phyloP scores from a whole-genome alignment of 2,797 vertebrate species.

The Parauchenoglanis punctatus region DNA sequence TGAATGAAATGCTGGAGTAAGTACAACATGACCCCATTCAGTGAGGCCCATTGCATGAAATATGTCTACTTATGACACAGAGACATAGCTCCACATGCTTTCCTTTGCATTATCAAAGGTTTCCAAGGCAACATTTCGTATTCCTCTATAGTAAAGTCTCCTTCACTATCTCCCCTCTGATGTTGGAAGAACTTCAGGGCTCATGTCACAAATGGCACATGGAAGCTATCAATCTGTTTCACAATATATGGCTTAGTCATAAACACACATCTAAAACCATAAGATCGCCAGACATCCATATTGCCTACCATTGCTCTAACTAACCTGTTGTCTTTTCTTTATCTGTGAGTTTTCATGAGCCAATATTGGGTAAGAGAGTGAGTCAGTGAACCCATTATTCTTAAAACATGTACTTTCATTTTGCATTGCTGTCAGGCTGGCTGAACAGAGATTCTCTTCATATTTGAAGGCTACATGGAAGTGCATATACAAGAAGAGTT shows the following conservation, averaged over 20 bases:
- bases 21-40: neutral
- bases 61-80: neutral
- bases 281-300: conserved; percentile 13
- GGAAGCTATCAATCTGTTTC: neutral
- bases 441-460: conserved; percentile 21
- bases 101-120: neutral
- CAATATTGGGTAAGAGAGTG: conserved; percentile 23
- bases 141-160: neutral
- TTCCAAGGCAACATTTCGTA: conserved; percentile 4
- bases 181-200: neutral
- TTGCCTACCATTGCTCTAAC: neutral
- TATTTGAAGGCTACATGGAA: conserved; percentile 28
- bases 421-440: conserved; percentile 1
- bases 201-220: neutral
- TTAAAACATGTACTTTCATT: conserved; percentile 26
- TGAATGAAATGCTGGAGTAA: neutral
- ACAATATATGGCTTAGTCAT: conserved; percentile 8
- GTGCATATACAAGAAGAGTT: conserved; percentile 31
- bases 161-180: neutral
- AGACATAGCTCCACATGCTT: neutral
- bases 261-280: neutral
- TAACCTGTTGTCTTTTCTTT: conserved; percentile 28
- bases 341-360: conserved; percentile 12
- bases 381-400: conserved; percentile 11
- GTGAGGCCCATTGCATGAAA: neutral